Conservation (phyloP, 2,888 invertebrate genomes). For the Portevinia maculata region DNA sequence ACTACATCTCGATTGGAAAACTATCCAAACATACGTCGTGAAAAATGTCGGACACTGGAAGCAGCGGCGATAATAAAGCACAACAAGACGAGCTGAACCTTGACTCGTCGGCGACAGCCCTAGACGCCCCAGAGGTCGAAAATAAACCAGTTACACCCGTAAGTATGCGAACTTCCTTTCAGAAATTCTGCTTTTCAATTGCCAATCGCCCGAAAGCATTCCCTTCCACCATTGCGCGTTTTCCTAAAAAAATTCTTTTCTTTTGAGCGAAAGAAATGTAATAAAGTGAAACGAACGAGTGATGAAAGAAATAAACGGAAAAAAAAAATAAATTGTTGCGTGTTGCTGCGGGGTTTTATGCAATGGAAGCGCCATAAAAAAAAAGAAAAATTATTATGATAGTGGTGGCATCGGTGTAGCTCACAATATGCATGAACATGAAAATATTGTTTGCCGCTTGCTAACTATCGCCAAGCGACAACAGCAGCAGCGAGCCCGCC, state of each 20-base stretch:
- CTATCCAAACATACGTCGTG: constrained; percentile 61
- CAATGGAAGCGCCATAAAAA: constrained; percentile 72
- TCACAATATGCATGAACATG: constrained; percentile 69
- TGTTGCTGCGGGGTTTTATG: constrained; percentile 72
- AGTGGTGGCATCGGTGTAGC: constrained; percentile 58
- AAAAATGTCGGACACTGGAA: constrained; percentile 74
- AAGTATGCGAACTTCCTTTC: constrained; percentile 49
- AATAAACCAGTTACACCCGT: constrained; percentile 74
- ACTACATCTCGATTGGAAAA: constrained; percentile 47
- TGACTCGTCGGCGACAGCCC: constrained; percentile 42
- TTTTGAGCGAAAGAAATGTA: constrained; percentile 36
- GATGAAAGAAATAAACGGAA: constrained; percentile 19
- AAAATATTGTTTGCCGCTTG: constrained; percentile 69
- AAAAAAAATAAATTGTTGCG: constrained; percentile 64
- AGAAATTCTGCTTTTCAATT: constrained; percentile 25
- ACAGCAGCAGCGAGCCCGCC: constrained; percentile 11
- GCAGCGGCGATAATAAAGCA: constrained; percentile 66
- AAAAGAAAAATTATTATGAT: constrained; percentile 45
- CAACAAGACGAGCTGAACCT: constrained; percentile 67
- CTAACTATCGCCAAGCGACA: constrained; percentile 18
- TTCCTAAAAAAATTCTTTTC: constrained; percentile 22
- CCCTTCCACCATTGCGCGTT: constrained; percentile 62
- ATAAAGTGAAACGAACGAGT: constrained; percentile 41
- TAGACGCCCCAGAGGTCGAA: constrained; percentile 46
- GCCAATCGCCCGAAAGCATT: constrained; percentile 1